Conservation (phyloP, 2,797 vertebrate species). For the Kryptolebias ocellatus region DNA sequence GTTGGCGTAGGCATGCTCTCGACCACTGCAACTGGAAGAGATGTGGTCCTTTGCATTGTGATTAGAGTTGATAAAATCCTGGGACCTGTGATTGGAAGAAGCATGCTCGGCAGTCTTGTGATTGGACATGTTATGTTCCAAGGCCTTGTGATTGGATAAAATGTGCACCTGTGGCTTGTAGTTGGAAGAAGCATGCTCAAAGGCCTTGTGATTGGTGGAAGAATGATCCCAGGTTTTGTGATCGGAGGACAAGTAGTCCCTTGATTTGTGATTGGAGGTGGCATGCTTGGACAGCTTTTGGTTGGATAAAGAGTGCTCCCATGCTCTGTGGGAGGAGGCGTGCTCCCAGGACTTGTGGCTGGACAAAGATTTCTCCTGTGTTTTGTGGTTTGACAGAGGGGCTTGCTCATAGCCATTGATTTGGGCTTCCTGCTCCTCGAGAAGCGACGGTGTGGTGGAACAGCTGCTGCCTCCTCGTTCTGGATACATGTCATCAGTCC, state of each 20-base stretch:
- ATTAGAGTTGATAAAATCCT: constrained; percentile 85
- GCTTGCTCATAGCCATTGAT: constrained; percentile 87
- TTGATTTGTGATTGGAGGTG: constrained; percentile 82
- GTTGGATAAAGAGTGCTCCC: constrained; percentile 80
- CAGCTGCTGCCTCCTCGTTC: constrained; percentile 82
- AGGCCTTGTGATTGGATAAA: constrained; percentile 83
- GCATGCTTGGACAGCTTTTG: constrained; percentile 81
- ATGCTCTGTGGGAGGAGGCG: constrained; percentile 84
- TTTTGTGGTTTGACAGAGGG: constrained; percentile 78
- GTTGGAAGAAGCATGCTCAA: constrained; percentile 80
- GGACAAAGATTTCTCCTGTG: constrained; percentile 73
- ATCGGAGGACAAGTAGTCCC: constrained; percentile 82
- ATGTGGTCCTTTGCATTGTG: constrained; percentile 81
- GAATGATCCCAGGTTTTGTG: constrained; percentile 83
- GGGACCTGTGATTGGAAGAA: constrained; percentile 82
- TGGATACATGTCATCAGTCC: constrained; percentile 87
- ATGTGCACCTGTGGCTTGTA: constrained; percentile 89
- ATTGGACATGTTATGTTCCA: constrained; percentile 81
- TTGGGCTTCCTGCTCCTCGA: constrained; percentile 88
- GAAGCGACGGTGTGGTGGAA: constrained; percentile 79
- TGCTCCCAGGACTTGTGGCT: constrained; percentile 86
- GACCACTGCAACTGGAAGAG: constrained; percentile 74
- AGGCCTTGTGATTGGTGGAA: constrained; percentile 81
- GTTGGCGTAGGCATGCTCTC: constrained; percentile 83
- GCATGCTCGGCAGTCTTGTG: constrained; percentile 83